Evolutionary conservation across 2,888 invertebrate genomes (phyloP).

Genomic region (Drosophila differens): DNA sequence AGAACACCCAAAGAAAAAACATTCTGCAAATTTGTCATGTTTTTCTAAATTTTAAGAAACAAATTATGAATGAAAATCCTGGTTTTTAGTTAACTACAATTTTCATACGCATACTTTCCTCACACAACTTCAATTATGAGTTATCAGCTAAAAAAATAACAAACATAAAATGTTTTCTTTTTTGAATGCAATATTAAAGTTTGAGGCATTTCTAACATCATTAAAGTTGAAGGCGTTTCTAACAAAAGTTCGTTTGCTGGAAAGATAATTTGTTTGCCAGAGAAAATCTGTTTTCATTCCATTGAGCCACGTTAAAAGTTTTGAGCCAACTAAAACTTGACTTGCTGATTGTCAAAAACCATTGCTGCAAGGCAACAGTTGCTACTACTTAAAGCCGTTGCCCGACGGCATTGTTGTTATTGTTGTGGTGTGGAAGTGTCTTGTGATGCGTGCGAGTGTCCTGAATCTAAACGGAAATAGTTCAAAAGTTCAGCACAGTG

Average conservation of each 20-base stretch:
- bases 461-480: slow-evolving; percentile 65
- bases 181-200: background rate
- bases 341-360: slow-evolving; percentile 26
- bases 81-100: background rate
- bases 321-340: slow-evolving; percentile 20
- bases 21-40: background rate
- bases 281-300: slow-evolving; percentile 1
- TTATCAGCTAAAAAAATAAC: background rate
- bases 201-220: background rate
- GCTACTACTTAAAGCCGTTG: slow-evolving; percentile 13
- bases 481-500: slow-evolving; percentile 69
- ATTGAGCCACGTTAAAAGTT: slow-evolving; percentile 37
- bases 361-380: slow-evolving; percentile 37
- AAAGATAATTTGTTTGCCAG: background rate
- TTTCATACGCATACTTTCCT: background rate
- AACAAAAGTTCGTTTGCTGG: background rate
- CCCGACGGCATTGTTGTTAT: slow-evolving; percentile 15
- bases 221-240: background rate
- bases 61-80: background rate
- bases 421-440: slow-evolving; percentile 13
- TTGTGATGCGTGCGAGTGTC: slow-evolving; percentile 36
- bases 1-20: background rate
- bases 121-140: background rate
- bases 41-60: background rate
- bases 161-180: background rate